These are phyloP conservation scores for Arctopsyche grandis DNA, from an alignment of 1,140 invertebrate species.

Conservation along the genomic window DNA sequence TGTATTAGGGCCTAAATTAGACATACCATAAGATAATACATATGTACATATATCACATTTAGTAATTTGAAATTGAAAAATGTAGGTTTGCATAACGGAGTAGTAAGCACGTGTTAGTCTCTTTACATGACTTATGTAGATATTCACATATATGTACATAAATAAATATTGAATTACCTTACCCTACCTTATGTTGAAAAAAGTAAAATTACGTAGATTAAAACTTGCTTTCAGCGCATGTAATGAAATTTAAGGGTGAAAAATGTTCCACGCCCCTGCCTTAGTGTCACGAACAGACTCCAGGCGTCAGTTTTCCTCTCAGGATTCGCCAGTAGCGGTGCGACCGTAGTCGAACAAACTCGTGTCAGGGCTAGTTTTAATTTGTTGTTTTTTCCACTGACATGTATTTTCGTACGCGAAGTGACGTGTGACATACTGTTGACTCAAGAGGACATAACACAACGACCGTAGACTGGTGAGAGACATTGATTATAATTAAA, in stretches of 20 bases:
- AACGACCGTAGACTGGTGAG: background rate
- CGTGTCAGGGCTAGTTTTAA: background rate
- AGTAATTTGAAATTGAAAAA: no score
- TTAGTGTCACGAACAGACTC: slow-evolving; percentile 7
- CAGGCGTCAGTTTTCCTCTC: slow-evolving; percentile 24
- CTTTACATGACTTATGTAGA: no score
- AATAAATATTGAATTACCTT: no score
- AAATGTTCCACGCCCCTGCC: slow-evolving; percentile 25
- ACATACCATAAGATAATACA: no score
- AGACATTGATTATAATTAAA: background rate
- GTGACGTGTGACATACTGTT: slow-evolving; percentile 17
- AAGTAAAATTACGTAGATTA: no score
- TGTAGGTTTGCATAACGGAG: no score
- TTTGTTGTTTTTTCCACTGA: background rate
- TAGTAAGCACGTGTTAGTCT: no score
- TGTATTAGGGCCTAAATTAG: no score
- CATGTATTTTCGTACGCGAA: background rate
- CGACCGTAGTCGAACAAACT: slow-evolving; percentile 21
- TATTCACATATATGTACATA: no score
- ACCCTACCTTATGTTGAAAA: no score
- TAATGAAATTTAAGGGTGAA: background rate
- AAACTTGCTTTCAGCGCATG: background rate
- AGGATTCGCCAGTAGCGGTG: slow-evolving; percentile 19
- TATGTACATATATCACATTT: no score
- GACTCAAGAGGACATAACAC: background rate